Evolutionary conservation across 30 jellyfish, hydroid and myxozoan genomes (phyloP), one percentile per base, ranked within the genome.

Genomic region (Clytia hemisphaerica): DNA sequence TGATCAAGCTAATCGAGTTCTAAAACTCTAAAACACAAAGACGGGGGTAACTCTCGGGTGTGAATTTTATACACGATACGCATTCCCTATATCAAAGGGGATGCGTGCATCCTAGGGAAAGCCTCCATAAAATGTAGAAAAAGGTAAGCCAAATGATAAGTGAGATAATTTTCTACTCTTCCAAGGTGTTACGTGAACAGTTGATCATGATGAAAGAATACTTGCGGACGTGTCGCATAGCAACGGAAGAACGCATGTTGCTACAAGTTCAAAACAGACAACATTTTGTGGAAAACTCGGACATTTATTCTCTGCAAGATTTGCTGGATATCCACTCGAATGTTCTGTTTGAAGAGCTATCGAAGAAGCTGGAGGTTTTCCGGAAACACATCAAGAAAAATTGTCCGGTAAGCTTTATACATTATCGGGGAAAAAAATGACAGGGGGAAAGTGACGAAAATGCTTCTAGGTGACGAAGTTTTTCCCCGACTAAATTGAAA

Each of bases 141-240:
- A n/a, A n/a, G n/a, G n/a, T n/a, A n/a, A n/a, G n/a, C n/a, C n/a
- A n/a, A n/a, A n/a, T n/a, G n/a, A n/a, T n/a, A n/a, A n/a, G n/a
- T n/a, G n/a, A n/a, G n/a, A n/a, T n/a, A n/a, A n/a, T n/a, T n/a
- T n/a, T n/a, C n/a, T n/a, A n/a, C n/a, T n/a, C n/a, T n/a, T n/a
- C n/a, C n/a, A n/a, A 87, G 96, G 88, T 88, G 14, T 57, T 87
- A 12, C 92, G 97, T 2, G 89, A 74, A 37, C 95, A 88, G 42
- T 76, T 80, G 19, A 33, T 88, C 31, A 27, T 16, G 18, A 88
- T 88, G 97, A 88, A 88, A 47, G 60, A 62, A 27, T 88, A 88
- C 48, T 71, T 88, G 0, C 46, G 83, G 2, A 46, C 97, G 2
- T 88, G 97, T 59, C 88, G 97, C 5, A 34, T 80, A 4, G 97